Evolutionary conservation across 2,888 invertebrate species (phyloP).

Genomic region (Cosmorhoe ocellata): DNA sequence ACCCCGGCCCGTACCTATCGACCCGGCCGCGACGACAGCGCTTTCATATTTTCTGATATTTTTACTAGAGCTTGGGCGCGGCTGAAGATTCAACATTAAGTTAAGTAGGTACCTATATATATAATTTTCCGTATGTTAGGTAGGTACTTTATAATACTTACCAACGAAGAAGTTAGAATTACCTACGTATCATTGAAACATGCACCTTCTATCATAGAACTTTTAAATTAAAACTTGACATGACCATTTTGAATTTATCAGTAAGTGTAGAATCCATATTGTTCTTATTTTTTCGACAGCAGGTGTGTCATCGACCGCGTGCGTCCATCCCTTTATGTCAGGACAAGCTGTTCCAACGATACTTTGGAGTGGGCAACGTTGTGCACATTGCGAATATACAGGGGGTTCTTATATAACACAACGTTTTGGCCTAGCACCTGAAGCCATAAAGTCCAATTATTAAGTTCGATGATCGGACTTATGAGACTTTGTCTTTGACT

Average conservation of each 20-base stretch:
- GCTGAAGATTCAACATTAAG: not conserved
- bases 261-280: slow-evolving; percentile 12
- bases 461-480: too few relatives aligned
- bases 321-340: slow-evolving; percentile 69
- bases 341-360: slow-evolving; percentile 63
- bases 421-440: too few relatives aligned
- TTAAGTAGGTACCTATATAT: too few relatives aligned
- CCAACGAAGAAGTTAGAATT: too few relatives aligned
- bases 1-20: slow-evolving; percentile 76
- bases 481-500: too few relatives aligned
- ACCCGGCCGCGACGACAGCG: slow-evolving; percentile 51
- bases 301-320: slow-evolving; percentile 49
- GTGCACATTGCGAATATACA: slow-evolving; percentile 52
- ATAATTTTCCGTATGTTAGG: too few relatives aligned
- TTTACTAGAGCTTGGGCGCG: slow-evolving; percentile 29
- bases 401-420: slow-evolving; percentile 34
- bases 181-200: too few relatives aligned
- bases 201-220: too few relatives aligned
- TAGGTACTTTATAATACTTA: too few relatives aligned
- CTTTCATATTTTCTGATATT: slow-evolving; percentile 43
- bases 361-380: slow-evolving; percentile 53
- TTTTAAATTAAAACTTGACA: too few relatives aligned
- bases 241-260: too few relatives aligned
- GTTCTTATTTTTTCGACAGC: slow-evolving; percentile 34
- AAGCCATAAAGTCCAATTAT: too few relatives aligned